Conservation (phyloP, 1,140 invertebrate species). For the Bombus breviceps region DNA sequence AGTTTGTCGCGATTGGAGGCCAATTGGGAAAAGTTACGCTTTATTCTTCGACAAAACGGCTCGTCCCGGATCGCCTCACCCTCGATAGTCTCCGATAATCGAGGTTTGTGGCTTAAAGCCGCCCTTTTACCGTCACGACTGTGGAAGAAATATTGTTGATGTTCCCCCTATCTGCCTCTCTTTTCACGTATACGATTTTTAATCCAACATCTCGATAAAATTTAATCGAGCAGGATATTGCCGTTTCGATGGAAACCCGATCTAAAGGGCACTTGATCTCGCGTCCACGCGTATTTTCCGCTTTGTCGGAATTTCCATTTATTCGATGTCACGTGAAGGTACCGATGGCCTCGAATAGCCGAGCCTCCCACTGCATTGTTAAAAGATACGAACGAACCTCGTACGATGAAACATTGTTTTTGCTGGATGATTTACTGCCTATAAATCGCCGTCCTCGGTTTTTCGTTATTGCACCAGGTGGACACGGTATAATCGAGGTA, state of each 20-base stretch:
- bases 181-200: not conserved
- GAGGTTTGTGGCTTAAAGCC: not conserved
- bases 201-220: not conserved
- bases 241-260: not conserved
- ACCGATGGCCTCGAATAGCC: not conserved
- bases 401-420: conserved; percentile 2
- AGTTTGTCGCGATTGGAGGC: not conserved
- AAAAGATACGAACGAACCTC: not conserved
- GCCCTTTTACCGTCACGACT: not conserved
- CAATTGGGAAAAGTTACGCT: not conserved
- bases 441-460: not conserved
- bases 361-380: not conserved
- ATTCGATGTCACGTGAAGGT: not conserved
- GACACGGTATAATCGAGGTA: not conserved
- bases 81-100: not conserved
- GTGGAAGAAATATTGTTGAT: not conserved
- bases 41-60: not conserved
- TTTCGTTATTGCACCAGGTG: conserved; percentile 1
- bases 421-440: not conserved
- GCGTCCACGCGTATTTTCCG: not conserved
- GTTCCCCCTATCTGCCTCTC: too few species aligned
- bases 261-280: not conserved
- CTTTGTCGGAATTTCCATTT: not conserved
- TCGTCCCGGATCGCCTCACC: not conserved
- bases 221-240: not conserved